Base-by-base conservation (phyloP, 2,888 invertebrate species). In the Nephrotoma appendiculata region DNA sequence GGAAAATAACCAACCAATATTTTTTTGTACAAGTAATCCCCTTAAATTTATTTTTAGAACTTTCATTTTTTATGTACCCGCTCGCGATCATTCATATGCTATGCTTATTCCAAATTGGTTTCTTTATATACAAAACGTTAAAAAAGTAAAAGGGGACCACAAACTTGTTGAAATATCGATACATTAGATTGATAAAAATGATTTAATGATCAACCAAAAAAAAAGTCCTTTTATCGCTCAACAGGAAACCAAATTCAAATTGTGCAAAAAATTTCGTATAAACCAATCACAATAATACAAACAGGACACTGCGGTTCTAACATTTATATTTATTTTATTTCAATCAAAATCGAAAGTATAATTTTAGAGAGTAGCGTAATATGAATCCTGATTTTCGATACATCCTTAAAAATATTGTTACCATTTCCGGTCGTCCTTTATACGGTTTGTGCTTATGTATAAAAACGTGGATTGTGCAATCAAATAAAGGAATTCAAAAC, bases 401-500 rank as follows among this genome's bases (percentile, higher is more conserved):
- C 84, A 84, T 84, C 84, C 42, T 84, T 84, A 42, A 84, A 42
- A n/a, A 84, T 84, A 15, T 84, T 42, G 84, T 42, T 84, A 42
- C 84, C 43, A 84, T 84, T 84, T 84, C 84, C 84, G 84, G 84
- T 84, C 84, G 84, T 84, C 84, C 84, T 84, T 84, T 84, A 84
- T 84, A 84, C 84, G 71, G 42, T 42, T 84, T 83, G 12, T 83
- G 31, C 41, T 83, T 6, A 6, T 15, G n/a, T n/a, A 6, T 42
- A 42, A 48, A 48, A n/a, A 6, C 43, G 84, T 42, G 43, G 43
- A 84, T 84, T 84, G 84, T 84, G 84, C 84, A 84, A 84, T 84
- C 84, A 84, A 84, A 84, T 84, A 84, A 84, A 42, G 84, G 84
- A 84, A 84, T 84, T 42, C 84, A 84, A 84, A 84, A 42, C 43